phyloP scores from a whole-genome alignment of 2,113 vertebrate species.

The Hydrochoerus hydrochaeris region DNA sequence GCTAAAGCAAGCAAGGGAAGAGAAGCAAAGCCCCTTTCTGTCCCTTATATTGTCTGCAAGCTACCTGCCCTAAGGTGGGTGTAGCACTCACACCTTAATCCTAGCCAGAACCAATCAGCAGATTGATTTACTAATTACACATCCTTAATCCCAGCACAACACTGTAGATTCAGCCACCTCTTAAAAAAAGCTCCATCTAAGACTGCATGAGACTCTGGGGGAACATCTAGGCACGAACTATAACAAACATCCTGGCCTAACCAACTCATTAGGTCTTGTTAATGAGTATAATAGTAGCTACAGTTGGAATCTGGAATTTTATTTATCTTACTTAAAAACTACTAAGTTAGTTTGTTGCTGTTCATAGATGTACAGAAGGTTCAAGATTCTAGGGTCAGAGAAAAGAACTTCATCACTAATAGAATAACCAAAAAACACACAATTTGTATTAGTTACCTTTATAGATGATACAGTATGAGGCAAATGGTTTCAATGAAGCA shows the following conservation, averaged over 20 bases:
- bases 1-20: background rate
- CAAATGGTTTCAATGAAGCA: background rate
- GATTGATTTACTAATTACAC: background rate
- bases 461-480: rapidly evolving
- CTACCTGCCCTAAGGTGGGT: background rate
- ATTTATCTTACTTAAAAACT: slow-evolving; percentile 11
- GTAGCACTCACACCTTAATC: background rate
- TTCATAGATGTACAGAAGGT: background rate
- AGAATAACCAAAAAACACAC: background rate
- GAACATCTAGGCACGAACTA: background rate
- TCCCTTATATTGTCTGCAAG: background rate
- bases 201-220: background rate
- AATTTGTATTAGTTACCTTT: background rate
- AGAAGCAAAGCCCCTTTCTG: background rate
- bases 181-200: background rate
- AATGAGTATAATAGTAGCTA: background rate
- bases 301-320: background rate
- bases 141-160: background rate
- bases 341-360: background rate
- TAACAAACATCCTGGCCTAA: background rate
- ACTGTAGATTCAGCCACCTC: background rate
- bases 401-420: background rate
- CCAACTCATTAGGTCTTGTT: background rate
- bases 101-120: background rate
- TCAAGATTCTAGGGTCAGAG: background rate